Percentiles rank a stretch among this genome's conserved stretches.
These are phyloP conservation scores for Pseudobourletiella spinata DNA, from an alignment of 1,140 invertebrate species.

Conservation along the genomic window DNA sequence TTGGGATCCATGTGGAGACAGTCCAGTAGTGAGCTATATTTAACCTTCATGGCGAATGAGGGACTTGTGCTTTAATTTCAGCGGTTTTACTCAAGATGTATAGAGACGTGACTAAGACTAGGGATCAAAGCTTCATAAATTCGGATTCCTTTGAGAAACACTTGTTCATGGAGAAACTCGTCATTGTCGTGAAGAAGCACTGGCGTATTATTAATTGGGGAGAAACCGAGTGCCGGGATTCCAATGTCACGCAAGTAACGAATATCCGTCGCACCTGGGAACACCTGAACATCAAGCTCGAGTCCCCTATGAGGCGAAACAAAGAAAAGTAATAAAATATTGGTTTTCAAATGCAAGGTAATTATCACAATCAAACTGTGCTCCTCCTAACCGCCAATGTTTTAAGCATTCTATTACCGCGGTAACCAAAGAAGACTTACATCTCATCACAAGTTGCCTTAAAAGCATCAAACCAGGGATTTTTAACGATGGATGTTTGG, in stretches of 20 bases:
- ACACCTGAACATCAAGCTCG: slow-evolving; percentile 11
- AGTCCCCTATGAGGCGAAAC: slow-evolving; percentile 1
- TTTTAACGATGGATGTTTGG: slow-evolving; percentile 60
- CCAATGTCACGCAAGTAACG: slow-evolving; percentile 31
- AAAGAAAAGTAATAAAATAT: background rate
- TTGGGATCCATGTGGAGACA: background rate
- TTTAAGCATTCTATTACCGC: too few relatives aligned
- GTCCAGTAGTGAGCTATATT: background rate
- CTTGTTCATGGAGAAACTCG: slow-evolving; percentile 51
- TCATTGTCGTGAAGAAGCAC: slow-evolving; percentile 67
- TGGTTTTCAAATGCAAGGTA: too few relatives aligned
- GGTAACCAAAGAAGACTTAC: too few relatives aligned
- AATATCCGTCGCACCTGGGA: slow-evolving; percentile 23
- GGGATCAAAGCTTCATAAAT: too few relatives aligned
- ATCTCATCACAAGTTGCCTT: slow-evolving; percentile 49
- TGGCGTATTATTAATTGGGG: slow-evolving; percentile 64
- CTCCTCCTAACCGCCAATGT: too few relatives aligned
- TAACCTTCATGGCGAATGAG: slow-evolving; percentile 2
- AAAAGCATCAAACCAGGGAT: slow-evolving; percentile 69
- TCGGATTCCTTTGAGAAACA: slow-evolving; percentile 60
- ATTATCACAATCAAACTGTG: too few relatives aligned
- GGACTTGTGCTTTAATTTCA: too few relatives aligned
- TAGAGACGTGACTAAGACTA: too few relatives aligned
- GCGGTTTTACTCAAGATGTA: too few relatives aligned
- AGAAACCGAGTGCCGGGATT: slow-evolving; percentile 66